Conservation (phyloP, 1,140 invertebrate genomes). For the Zeugodacus cucurbitae region DNA sequence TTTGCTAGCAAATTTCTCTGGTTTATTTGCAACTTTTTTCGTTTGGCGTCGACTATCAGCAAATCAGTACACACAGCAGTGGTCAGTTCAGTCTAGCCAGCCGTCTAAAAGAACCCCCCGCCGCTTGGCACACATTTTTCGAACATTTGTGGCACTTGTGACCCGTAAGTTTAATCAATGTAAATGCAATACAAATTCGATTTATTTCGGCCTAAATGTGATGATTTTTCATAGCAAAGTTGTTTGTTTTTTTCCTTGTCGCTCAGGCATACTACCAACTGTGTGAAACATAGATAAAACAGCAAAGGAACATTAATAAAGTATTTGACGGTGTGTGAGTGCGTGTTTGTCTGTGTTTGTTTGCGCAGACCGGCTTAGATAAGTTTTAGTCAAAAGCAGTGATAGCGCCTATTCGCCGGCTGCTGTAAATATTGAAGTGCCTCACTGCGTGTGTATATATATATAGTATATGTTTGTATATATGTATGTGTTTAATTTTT, state of each 20-base stretch:
- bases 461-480: not conserved
- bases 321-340: not conserved
- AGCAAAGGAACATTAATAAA: not conserved
- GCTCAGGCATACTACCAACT: not conserved
- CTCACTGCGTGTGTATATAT: not conserved
- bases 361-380: not conserved
- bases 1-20: not conserved
- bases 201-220: not conserved
- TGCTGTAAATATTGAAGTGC: not conserved
- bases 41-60: not conserved
- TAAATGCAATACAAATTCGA: not conserved
- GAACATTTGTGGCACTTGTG: not conserved
- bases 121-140: not conserved
- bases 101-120: not conserved
- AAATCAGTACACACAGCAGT: not conserved
- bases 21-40: not conserved
- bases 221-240: not conserved
- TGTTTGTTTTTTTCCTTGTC: no score
- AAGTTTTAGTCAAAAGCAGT: no score
- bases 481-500: no score
- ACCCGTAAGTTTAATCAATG: not conserved
- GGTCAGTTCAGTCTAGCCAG: not conserved
- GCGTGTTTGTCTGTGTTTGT: not conserved
- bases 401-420: no score
- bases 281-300: not conserved